Base-by-base conservation (phyloP, 2,113 vertebrate genomes). In the Siniperca chuatsi region DNA sequence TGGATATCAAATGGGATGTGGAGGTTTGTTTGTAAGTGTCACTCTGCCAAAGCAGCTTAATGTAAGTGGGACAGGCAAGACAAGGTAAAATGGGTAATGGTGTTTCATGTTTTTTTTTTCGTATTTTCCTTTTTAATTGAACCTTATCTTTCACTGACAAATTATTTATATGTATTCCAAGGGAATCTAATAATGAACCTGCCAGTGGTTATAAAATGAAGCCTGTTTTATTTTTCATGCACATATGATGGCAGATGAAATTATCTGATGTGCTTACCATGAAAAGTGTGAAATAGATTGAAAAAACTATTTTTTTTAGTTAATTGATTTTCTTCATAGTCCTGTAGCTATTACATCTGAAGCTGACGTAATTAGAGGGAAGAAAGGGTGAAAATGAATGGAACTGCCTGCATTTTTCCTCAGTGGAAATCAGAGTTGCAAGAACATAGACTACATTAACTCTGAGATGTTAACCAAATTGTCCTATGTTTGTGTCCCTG, bases 291-390 rank as follows among this genome's bases (percentile, higher is more conserved):
- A 54, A 69, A 71, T 13, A 44, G 48, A 70, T 25, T 18, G 7
- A 73, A 71, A 61, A 33, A 13, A 21, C 6, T 33, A 0, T 23
- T 12, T 80, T 80, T 79, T 81, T 81, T n/a, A 75, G 52, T 73
- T 61, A 54, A 78, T 16, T 84, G 84, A 92, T 78, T 87, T 66
- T 61, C 15, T 73, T 68, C 16, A 82, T 21, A 35, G 55, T 70
- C 18, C 18, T 46, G 13, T 71, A 25, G 66, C 65, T 78, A 62
- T 83, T 85, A n/a, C 77, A 78, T 84, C 64, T 66, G 50, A 80
- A 33, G 55, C 61, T 73, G n/a, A 69, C 82, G 60, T 82, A 67
- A 82, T 81, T 69, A 79, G 37, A 50, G 37, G 11, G 46, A 44
- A 66, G 50, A 84, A 81, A 57, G 37, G 18, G 50, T 74, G 29